Percentiles rank a stretch among this genome's conserved stretches.
Conservation (phyloP, 2,797 vertebrate genomes). For the Parauchenoglanis ngamensis region DNA sequence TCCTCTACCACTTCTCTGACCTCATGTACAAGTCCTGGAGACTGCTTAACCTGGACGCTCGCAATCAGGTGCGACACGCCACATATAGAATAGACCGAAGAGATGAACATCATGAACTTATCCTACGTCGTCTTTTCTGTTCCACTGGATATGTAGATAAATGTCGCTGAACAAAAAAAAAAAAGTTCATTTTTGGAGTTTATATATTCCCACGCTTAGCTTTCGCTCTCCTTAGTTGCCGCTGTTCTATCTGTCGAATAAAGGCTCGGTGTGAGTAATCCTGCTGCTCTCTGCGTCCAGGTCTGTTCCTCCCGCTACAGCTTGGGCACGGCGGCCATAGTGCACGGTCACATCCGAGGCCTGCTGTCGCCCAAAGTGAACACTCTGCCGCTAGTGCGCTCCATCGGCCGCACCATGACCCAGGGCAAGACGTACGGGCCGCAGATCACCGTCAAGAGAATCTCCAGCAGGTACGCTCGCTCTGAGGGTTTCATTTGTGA, state of each 20-base stretch:
- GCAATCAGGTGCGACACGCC: constrained; percentile 64
- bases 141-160: not conserved
- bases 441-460: constrained; percentile 81
- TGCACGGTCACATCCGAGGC: constrained; percentile 79
- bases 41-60: constrained; percentile 77
- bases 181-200: not conserved
- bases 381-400: constrained; percentile 79
- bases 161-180: not conserved
- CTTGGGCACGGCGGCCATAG: constrained; percentile 77
- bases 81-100: not conserved
- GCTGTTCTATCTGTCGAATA: not conserved
- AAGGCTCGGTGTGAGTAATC: not conserved
- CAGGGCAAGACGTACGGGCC: constrained; percentile 84
- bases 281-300: constrained; percentile 57
- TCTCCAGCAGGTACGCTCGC: constrained; percentile 73
- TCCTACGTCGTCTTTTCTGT: not conserved
- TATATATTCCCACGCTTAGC: too few species aligned
- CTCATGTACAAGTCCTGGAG: constrained; percentile 85
- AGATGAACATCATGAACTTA: not conserved
- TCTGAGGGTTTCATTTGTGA: too few species aligned
- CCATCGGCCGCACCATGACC: constrained; percentile 81
- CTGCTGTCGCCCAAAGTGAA: constrained; percentile 83
- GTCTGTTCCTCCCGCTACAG: constrained; percentile 75
- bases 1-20: constrained; percentile 82
- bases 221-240: too few species aligned